Evolutionary conservation across 1,140 invertebrate genomes (phyloP).

Genomic region (Cydia amplana): DNA sequence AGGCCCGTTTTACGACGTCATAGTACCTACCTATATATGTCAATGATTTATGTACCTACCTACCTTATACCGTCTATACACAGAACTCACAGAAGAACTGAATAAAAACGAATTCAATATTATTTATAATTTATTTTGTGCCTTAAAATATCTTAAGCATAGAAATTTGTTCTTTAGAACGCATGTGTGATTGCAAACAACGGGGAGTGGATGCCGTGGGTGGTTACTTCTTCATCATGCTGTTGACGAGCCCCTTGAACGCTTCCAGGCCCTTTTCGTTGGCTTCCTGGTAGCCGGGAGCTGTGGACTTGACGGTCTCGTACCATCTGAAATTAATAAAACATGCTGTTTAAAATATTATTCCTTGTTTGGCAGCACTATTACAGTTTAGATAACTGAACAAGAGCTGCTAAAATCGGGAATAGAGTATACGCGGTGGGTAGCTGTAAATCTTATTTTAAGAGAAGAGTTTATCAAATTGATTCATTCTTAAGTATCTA

Average conservation of each 20-base stretch:
- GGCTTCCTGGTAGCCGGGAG: slow-evolving; percentile 86
- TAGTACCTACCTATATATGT: too few species aligned
- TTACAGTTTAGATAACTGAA: not conserved
- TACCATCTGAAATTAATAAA: slow-evolving; percentile 81
- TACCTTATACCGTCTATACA: too few species aligned
- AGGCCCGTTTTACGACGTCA: too few species aligned
- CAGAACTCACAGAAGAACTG: not conserved
- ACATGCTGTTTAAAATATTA: not conserved
- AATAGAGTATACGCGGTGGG: too few species aligned
- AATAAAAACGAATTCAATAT: not conserved
- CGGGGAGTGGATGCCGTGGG: not conserved
- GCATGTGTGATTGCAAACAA: not conserved
- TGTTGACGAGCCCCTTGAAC: slow-evolving; percentile 74
- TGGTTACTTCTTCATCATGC: slow-evolving; percentile 30
- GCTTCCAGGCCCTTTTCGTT: slow-evolving; percentile 82
- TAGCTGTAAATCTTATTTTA: too few species aligned
- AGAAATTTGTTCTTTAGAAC: not conserved
- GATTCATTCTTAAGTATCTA: too few species aligned
- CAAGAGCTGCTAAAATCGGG: too few species aligned
- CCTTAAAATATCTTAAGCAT: slow-evolving; percentile 31
- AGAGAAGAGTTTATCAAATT: too few species aligned
- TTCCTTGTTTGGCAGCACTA: not conserved
- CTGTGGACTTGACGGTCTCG: slow-evolving; percentile 83
- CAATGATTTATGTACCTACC: too few species aligned
- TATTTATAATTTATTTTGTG: slow-evolving; percentile 27